These are phyloP conservation scores for Natator depressus DNA, from an alignment of 2,113 vertebrate genomes.

Conservation along the genomic window DNA sequence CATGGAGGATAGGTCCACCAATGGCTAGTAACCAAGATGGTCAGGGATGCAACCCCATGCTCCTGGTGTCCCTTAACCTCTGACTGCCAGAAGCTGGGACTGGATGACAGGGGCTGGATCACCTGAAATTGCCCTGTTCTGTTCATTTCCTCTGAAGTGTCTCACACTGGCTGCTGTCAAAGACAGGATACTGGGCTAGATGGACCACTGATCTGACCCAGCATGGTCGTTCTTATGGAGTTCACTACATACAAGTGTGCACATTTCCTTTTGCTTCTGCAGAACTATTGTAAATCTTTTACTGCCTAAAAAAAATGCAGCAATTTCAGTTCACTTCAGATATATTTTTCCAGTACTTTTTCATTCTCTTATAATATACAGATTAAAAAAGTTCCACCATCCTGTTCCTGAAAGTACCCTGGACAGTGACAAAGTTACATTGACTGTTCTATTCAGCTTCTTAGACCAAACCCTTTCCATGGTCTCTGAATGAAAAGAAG, in stretches of 20 bases:
- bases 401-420: neutral
- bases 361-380: neutral
- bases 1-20: too few relatives aligned
- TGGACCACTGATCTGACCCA: neutral
- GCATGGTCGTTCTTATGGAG: rapidly evolving
- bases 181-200: neutral
- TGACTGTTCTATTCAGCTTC: rapidly evolving
- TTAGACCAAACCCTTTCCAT: neutral
- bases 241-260: neutral
- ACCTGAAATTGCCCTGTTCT: neutral
- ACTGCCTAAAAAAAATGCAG: neutral
- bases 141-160: neutral
- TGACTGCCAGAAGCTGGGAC: neutral
- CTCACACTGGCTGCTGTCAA: neutral
- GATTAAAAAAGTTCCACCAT: neutral
- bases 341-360: neutral
- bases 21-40: too few relatives aligned
- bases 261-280: neutral
- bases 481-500: neutral
- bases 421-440: slow-evolving; percentile 15
- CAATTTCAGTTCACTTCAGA: neutral
- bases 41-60: too few relatives aligned
- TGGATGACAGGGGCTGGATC: neutral
- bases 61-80: neutral
- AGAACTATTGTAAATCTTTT: neutral